These are phyloP conservation scores for Acanthisitta chloris DNA, from an alignment of 2,113 vertebrate species.

Conservation along the genomic window DNA sequence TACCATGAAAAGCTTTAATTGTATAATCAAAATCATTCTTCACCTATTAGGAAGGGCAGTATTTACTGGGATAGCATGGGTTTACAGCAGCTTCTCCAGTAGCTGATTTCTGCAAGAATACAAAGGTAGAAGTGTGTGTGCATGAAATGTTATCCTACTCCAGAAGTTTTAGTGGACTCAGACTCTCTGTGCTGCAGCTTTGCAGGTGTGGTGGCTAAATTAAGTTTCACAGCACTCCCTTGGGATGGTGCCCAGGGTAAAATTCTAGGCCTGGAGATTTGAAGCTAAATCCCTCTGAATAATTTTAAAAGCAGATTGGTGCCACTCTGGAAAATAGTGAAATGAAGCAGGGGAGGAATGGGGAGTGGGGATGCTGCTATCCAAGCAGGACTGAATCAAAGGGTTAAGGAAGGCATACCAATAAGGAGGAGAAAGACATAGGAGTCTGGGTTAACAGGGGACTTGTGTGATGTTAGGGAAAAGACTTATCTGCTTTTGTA, in stretches of 20 bases:
- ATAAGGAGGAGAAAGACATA: neutral
- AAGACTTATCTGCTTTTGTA: neutral
- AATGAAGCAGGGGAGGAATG: neutral
- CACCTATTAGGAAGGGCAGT: neutral
- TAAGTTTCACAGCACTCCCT: neutral
- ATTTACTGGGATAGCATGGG: neutral
- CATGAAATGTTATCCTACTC: neutral
- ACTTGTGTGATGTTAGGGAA: neutral
- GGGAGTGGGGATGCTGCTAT: neutral
- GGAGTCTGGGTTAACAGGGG: neutral
- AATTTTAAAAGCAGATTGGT: neutral
- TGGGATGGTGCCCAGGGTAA: neutral
- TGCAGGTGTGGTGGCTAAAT: constrained; percentile 11
- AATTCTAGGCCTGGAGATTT: neutral
- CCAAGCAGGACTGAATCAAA: neutral
- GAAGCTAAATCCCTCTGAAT: neutral
- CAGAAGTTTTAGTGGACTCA: neutral
- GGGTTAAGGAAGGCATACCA: neutral
- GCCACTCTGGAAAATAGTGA: neutral
- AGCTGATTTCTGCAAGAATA: neutral
- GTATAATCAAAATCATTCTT: neutral
- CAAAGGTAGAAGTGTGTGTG: neutral
- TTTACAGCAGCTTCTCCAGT: neutral
- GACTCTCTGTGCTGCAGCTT: neutral
- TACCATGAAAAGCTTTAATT: neutral